Evolutionary conservation across 1,140 invertebrate genomes (phyloP), one percentile per base, ranked within the genome.

Genomic region (Hypothenemus hampei): DNA sequence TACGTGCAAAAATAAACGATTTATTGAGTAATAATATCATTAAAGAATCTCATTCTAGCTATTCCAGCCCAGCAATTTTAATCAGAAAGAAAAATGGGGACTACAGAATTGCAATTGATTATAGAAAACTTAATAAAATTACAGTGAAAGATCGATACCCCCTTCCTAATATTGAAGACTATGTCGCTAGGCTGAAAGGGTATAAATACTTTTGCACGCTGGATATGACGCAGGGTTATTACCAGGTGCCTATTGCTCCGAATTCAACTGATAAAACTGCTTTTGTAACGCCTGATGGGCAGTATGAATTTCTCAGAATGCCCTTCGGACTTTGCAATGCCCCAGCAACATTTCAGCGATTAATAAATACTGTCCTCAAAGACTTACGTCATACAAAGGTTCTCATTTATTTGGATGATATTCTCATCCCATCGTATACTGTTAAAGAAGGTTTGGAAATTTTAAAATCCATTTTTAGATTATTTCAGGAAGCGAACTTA

Each of bases 101-200:
- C 11, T 29, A 29, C 24, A 36, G 39, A 21, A 4, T 20, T 5
- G 16, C 15, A 8, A 20, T 41, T 5, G 39, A 41, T 41, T 41
- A 41, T 21, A 41, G 39, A 13, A 21, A 36, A 36, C 35, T 36
- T 5, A 36, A 36, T 36, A 16, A 8, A 8, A 36, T 7, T 13
- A 36, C 35, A 19, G 15, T 21, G 13, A 18, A 41, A 41, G 10
- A 36, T 6, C 6, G 31, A 36, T 57, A 35, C 20, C 66, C 66
- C 19, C 1, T 48, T 4, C 53, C 58, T 3, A 4, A 31, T 65
- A 78, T 66, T 67, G 73, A 29, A 37, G 63, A 22, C 37, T 64
- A 15, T 59, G 72, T 46, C 56, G 77, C 47, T 76, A 70, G 55
- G 56, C 58, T 66, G 11, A 33, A 43, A 33, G 66, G 59, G 8